Evolutionary conservation across 2,888 invertebrate species (phyloP).

Genomic region (Limnephilus auricula): DNA sequence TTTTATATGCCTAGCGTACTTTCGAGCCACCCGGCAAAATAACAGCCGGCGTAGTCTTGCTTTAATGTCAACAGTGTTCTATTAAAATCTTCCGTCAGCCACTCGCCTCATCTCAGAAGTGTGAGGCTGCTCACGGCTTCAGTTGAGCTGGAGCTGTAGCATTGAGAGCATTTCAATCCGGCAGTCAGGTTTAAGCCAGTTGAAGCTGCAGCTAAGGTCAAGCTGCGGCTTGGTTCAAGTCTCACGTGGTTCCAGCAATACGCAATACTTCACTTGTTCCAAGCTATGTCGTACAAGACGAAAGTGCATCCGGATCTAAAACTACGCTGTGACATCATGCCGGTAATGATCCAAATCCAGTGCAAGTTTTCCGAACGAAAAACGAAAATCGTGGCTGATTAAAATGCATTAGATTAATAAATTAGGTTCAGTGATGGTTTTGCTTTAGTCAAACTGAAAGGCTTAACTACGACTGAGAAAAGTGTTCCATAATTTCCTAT

Average conservation of each 20-base stretch:
- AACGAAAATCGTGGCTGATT: neutral
- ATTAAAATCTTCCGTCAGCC: conserved; percentile 41
- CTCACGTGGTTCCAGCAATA: neutral
- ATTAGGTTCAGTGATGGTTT: neutral
- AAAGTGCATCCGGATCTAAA: conserved; percentile 53
- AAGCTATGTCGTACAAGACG: conserved; percentile 48
- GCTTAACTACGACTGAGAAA: too few relatives aligned
- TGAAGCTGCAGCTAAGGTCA: neutral
- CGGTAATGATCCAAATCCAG: conserved; percentile 29
- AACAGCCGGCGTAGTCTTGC: neutral
- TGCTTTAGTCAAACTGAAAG: neutral
- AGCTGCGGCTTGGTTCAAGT: neutral
- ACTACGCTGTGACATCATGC: conserved; percentile 44
- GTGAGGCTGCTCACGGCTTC: neutral
- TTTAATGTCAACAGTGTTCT: conserved; percentile 53
- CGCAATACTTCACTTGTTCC: neutral
- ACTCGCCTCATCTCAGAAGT: conserved; percentile 9
- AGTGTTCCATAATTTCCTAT: too few relatives aligned
- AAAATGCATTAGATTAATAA: neutral
- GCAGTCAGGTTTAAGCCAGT: neutral
- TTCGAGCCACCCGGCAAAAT: conserved; percentile 19
- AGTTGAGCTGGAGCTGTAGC: conserved; percentile 7
- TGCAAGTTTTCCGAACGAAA: neutral
- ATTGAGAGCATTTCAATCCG: neutral
- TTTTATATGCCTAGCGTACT: neutral